Evolutionary conservation across 2,888 invertebrate genomes (phyloP).

Genomic region (Acleris literana): DNA sequence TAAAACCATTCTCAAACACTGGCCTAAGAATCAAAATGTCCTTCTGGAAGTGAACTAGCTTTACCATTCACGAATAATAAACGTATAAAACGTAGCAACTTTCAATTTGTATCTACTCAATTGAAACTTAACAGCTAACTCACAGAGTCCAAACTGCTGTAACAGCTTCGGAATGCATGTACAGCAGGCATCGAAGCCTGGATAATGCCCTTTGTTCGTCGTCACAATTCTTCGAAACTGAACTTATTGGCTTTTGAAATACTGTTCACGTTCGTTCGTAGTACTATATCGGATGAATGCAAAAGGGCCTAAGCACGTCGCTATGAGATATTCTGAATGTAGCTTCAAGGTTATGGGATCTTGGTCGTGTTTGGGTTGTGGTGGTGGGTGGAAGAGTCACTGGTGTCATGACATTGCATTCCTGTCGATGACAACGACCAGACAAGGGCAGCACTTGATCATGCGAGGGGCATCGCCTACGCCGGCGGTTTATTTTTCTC

Average conservation of each 20-base stretch:
- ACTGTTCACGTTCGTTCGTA: constrained; percentile 61
- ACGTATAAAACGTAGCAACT: constrained; percentile 52
- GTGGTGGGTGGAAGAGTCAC: constrained; percentile 48
- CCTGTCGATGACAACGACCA: constrained; percentile 78
- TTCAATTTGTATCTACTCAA: constrained; percentile 41
- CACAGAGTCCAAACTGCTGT: constrained; percentile 49
- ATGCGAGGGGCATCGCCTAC: constrained; percentile 58
- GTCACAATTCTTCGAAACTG: constrained; percentile 56
- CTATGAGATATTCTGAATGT: constrained; percentile 23
- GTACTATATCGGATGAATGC: background rate
- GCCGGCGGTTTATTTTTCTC: constrained; percentile 30
- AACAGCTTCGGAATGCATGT: constrained; percentile 44
- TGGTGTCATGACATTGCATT: constrained; percentile 78
- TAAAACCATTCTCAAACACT: constrained; percentile 44
- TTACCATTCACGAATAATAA: constrained; percentile 64
- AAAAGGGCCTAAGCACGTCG: constrained; percentile 43
- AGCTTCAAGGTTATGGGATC: background rate
- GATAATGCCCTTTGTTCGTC: constrained; percentile 66
- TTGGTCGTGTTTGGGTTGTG: constrained; percentile 43
- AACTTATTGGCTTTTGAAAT: constrained; percentile 58
- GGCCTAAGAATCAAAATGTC: constrained; percentile 45
- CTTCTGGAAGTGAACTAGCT: constrained; percentile 54
- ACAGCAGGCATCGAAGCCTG: constrained; percentile 56
- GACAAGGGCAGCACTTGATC: constrained; percentile 77
- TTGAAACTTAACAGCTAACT: constrained; percentile 41